phyloP scores from a whole-genome alignment of 1,140 invertebrate genomes.

The Catajapyx aquilonaris region DNA sequence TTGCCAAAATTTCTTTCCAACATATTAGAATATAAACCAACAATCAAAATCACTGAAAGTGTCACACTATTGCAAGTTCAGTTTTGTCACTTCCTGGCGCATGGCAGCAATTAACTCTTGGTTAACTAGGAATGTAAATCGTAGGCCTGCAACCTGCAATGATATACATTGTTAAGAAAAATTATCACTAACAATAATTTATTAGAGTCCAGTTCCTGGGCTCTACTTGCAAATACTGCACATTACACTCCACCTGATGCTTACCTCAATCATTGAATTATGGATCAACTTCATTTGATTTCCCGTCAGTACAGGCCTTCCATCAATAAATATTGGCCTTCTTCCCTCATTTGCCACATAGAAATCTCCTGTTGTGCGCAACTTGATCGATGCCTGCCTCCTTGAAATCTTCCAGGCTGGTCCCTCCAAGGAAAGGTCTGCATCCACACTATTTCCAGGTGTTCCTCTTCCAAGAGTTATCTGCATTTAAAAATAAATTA shows the following conservation, averaged over 20 bases:
- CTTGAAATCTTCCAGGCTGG: conserved; percentile 65
- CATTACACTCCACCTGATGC: conserved; percentile 75
- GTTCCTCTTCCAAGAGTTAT: conserved; percentile 81
- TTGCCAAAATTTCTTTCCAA: too few relatives aligned
- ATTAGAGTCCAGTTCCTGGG: conserved; percentile 62
- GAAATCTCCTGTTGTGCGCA: conserved; percentile 83
- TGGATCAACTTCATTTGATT: conserved; percentile 74
- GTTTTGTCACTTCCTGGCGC: conserved; percentile 55
- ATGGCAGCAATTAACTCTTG: conserved; percentile 74
- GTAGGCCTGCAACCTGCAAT: conserved; percentile 58
- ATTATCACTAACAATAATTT: conserved; percentile 80
- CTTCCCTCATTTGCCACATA: conserved; percentile 89
- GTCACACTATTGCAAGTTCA: conserved; percentile 25
- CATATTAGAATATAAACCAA: too few relatives aligned
- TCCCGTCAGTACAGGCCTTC: conserved; percentile 61
- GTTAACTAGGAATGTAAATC: conserved; percentile 84
- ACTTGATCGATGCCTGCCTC: conserved; percentile 67
- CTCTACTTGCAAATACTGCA: conserved; percentile 81
- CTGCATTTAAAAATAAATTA: too few relatives aligned
- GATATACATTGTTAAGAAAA: conserved; percentile 71
- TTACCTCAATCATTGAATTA: conserved; percentile 85
- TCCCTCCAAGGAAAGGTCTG: conserved; percentile 83
- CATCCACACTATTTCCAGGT: conserved; percentile 75
- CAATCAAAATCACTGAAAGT: too few relatives aligned
- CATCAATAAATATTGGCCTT: conserved; percentile 80